Percentiles rank a stretch among this genome's conserved stretches.
phyloP scores from a whole-genome alignment of 2,113 vertebrate species.

The Heterotis niloticus region DNA sequence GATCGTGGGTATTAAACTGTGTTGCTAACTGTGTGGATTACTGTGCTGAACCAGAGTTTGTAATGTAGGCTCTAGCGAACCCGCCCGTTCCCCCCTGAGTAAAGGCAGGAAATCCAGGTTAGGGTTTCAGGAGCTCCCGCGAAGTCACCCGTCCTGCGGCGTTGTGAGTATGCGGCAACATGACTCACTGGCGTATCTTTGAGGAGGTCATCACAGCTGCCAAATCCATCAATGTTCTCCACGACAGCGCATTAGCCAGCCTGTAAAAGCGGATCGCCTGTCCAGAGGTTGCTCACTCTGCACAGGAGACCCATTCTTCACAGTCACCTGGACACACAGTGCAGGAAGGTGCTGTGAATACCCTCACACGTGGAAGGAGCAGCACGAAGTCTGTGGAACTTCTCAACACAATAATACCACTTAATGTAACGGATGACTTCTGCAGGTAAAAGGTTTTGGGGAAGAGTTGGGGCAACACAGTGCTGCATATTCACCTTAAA shows the following conservation, averaged over 20 bases:
- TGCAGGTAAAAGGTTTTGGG: too few relatives aligned
- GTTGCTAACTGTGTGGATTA: too few relatives aligned
- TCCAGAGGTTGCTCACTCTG: constrained; percentile 49
- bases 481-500: too few relatives aligned
- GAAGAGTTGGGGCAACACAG: too few relatives aligned
- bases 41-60: constrained; percentile 25
- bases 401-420: too few relatives aligned
- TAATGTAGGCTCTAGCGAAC: constrained; percentile 36
- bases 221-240: constrained; percentile 60
- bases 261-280: constrained; percentile 63
- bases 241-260: constrained; percentile 53
- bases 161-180: constrained; percentile 45
- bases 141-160: background rate
- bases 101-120: too few relatives aligned
- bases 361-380: constrained; percentile 43
- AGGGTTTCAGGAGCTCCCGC: too few relatives aligned
- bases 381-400: constrained; percentile 39
- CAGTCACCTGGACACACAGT: constrained; percentile 61
- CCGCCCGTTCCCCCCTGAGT: constrained; percentile 30
- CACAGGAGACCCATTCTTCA: constrained; percentile 51
- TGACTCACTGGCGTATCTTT: constrained; percentile 51
- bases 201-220: constrained; percentile 56
- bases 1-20: too few relatives aligned
- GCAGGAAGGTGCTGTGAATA: constrained; percentile 50
- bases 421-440: too few relatives aligned